A percentile compares a stretch with the other conserved stretches of the same genome.
phyloP scores from a whole-genome alignment of 2,797 vertebrate genomes.

The Hafferia zeledoni region DNA sequence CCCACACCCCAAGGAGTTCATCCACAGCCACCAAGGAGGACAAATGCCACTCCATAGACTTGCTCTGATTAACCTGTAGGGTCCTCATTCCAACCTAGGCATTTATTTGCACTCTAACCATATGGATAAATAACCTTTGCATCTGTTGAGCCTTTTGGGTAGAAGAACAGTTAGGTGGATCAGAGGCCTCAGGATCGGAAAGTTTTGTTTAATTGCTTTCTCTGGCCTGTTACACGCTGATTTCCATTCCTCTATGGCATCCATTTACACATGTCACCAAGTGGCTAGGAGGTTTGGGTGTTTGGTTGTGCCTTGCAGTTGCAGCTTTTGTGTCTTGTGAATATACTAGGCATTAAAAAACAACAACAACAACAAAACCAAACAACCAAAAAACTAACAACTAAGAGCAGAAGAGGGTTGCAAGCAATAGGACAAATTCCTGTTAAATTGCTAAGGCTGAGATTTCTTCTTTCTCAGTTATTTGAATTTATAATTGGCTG shows the following conservation, averaged over 20 bases:
- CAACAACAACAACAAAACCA: not conserved
- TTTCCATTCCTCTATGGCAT: not conserved
- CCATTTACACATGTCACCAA: not conserved
- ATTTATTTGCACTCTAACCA: not conserved
- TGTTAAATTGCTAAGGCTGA: not conserved
- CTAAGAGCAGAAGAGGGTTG: not conserved
- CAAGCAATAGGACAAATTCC: not conserved
- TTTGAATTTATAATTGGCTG: not conserved
- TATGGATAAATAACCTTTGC: slow-evolving; percentile 7
- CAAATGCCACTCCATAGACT: not conserved
- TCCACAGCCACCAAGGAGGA: not conserved
- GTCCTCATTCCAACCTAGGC: not conserved
- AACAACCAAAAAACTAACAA: not conserved
- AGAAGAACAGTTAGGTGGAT: not conserved
- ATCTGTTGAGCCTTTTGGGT: not conserved
- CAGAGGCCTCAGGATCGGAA: not conserved
- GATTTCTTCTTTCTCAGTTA: not conserved
- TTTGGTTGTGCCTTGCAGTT: not conserved
- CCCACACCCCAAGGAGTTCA: not conserved
- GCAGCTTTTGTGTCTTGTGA: not conserved
- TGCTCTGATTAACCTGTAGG: slow-evolving; percentile 43
- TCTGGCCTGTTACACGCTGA: not conserved
- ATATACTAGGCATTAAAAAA: not conserved
- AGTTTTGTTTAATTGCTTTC: slow-evolving; percentile 18
- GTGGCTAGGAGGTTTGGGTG: not conserved